phyloP scores from a whole-genome alignment of 2,888 invertebrate genomes.

The Mimas tiliae region DNA sequence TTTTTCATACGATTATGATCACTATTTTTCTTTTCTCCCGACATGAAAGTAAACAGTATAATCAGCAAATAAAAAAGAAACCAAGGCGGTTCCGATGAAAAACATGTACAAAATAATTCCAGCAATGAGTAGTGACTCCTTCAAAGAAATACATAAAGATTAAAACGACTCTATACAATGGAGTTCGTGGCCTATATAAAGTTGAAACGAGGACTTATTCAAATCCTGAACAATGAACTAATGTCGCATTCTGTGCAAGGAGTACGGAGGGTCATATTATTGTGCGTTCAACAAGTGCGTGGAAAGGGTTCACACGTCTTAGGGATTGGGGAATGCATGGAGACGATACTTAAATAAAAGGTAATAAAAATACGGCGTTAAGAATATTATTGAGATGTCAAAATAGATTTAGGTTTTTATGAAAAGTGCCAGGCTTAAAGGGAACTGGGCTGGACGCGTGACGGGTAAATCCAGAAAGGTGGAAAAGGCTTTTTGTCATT shows the following conservation, averaged over 20 bases:
- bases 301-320: constrained; percentile 52
- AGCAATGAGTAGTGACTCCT: background rate
- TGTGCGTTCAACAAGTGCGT: constrained; percentile 59
- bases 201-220: constrained; percentile 31
- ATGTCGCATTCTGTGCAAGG: constrained; percentile 49
- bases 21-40: too few relatives aligned
- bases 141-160: constrained; percentile 1
- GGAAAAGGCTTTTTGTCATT: too few relatives aligned
- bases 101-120: background rate
- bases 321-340: constrained; percentile 41
- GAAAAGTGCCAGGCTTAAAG: too few relatives aligned
- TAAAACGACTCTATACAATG: background rate
- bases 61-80: too few relatives aligned
- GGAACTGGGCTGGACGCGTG: too few relatives aligned
- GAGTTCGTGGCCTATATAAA: constrained; percentile 18
- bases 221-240: constrained; percentile 37
- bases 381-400: too few relatives aligned
- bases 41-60: too few relatives aligned
- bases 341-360: constrained; percentile 33
- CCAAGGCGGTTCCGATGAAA: too few relatives aligned
- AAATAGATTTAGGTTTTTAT: too few relatives aligned
- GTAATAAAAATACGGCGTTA: too few relatives aligned
- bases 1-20: too few relatives aligned
- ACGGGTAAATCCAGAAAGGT: too few relatives aligned
- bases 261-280: constrained; percentile 53